Percentiles rank a stretch among this genome's conserved stretches.
phyloP scores from a whole-genome alignment of 2,113 vertebrate genomes.

The Oncorhynchus tshawytscha region DNA sequence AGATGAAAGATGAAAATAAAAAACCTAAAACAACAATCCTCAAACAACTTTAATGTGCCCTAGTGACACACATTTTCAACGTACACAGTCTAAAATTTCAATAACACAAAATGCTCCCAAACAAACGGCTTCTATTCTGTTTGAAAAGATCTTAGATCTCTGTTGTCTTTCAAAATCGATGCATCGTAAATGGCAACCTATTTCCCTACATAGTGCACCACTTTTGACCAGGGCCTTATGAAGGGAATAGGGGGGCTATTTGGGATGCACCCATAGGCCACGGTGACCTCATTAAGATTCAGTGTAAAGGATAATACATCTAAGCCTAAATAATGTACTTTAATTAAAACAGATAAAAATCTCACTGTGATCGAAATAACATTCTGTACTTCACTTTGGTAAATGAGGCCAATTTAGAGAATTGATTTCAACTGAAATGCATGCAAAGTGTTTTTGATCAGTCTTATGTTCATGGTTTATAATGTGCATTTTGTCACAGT shows the following conservation, averaged over 20 bases:
- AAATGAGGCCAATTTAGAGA: conserved; percentile 72
- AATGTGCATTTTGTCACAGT: conserved; percentile 12
- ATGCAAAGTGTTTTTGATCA: conserved; percentile 48
- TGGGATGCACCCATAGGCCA: neutral
- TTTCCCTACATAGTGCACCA: too few relatives aligned
- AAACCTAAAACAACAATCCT: neutral
- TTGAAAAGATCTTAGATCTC: too few relatives aligned
- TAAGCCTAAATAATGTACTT: conserved; percentile 55
- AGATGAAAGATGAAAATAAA: neutral
- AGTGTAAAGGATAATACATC: conserved; percentile 62
- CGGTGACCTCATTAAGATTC: conserved; percentile 57
- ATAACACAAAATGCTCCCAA: neutral
- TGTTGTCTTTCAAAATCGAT: conserved; percentile 36
- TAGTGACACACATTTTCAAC: neutral
- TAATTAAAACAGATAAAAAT: conserved; percentile 72
- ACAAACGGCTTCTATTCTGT: too few relatives aligned
- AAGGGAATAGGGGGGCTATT: too few relatives aligned
- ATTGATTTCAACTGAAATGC: conserved; percentile 57
- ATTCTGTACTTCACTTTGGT: conserved; percentile 48
- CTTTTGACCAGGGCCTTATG: too few relatives aligned
- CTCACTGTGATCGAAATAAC: conserved; percentile 19
- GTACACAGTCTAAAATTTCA: neutral
- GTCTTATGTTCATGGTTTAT: conserved; percentile 8
- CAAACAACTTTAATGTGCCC: neutral
- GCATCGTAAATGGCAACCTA: too few relatives aligned